Evolutionary conservation across 1,140 invertebrate genomes (phyloP).

Genomic region (Procambarus virginalis): DNA sequence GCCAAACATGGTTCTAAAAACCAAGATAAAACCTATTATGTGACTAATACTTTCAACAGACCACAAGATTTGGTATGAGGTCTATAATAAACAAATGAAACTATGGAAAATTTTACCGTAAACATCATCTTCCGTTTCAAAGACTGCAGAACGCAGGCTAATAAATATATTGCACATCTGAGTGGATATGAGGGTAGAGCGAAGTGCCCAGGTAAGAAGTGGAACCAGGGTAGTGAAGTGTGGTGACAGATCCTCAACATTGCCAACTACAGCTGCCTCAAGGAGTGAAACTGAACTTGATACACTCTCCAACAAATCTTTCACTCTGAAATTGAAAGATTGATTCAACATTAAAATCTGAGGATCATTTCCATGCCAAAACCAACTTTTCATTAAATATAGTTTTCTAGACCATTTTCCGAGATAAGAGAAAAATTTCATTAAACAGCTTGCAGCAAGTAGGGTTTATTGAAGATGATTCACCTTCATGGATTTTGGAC

Average conservation of each 20-base stretch:
- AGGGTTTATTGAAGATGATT: too few species aligned
- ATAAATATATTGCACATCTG: constrained; percentile 79
- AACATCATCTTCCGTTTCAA: constrained; percentile 70
- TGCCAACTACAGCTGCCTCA: constrained; percentile 74
- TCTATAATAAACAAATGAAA: neutral
- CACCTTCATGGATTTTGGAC: too few species aligned
- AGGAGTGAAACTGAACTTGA: constrained; percentile 44
- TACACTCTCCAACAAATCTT: constrained; percentile 69
- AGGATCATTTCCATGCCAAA: neutral
- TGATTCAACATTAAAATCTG: neutral
- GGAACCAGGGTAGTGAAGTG: constrained; percentile 63
- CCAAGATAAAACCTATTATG: too few species aligned
- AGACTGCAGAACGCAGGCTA: constrained; percentile 77
- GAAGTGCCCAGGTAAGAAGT: constrained; percentile 75
- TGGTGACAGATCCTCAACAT: constrained; percentile 78
- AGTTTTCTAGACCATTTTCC: neutral
- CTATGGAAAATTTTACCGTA: constrained; percentile 66
- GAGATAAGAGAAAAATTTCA: too few species aligned
- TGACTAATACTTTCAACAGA: too few species aligned
- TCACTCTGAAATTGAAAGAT: constrained; percentile 74
- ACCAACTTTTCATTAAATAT: neutral
- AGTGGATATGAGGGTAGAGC: constrained; percentile 83
- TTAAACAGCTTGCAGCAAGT: too few species aligned
- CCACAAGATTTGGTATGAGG: neutral
- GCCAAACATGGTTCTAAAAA: too few species aligned